Evolutionary conservation across 2,888 invertebrate genomes (phyloP), one percentile per base, ranked within the genome.

Genomic region (Mesopsocus fuscifrons): DNA sequence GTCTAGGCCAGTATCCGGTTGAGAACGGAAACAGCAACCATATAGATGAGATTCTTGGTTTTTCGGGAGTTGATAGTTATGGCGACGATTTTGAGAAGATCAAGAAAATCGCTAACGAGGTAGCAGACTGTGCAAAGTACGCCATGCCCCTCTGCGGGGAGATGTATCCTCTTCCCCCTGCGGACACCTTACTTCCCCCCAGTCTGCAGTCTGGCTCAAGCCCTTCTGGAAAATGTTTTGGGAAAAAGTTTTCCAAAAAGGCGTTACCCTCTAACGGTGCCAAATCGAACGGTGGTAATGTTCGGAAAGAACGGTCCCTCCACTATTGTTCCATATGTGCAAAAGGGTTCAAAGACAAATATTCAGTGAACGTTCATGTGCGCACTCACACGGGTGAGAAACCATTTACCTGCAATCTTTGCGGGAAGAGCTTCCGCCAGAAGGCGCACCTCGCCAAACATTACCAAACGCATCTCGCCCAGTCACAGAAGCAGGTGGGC

Each of bases 361-460:
- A 97, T 70, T 85, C 94, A 47, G 89, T 97, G 44, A 95, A 95
- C 60, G 95, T 95, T 38, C 97, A 97, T 62, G 87, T 95, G 52
- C 71, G 95, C 52, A 95, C 95, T 20, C 97, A 97, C 59, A 95
- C 95, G 1, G 95, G 94, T 1, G 95, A 97, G 62, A 95, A 97
- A 57, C 95, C 97, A 0, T 97, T 97, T 62, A 74, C 84, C 26
- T 97, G 97, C 60, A 80, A 81, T 15, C 70, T 92, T 45, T 97
- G 97, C 60, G 88, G 88, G 49, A 91, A 88, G 61, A 84, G 83
- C 56, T 89, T 89, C 64, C 71, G 88, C 41, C 88, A 89, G 60
- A 89, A 89, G 57, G 88, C 88, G 1, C 88, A 89, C 55, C 67
- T 89, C 52, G 88, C 88, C 46, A 89, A 89, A 59, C 88, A 89